Evolutionary conservation across 2,888 invertebrate genomes (phyloP), one percentile per base, ranked within the genome.

Genomic region (Parnassius orleans): DNA sequence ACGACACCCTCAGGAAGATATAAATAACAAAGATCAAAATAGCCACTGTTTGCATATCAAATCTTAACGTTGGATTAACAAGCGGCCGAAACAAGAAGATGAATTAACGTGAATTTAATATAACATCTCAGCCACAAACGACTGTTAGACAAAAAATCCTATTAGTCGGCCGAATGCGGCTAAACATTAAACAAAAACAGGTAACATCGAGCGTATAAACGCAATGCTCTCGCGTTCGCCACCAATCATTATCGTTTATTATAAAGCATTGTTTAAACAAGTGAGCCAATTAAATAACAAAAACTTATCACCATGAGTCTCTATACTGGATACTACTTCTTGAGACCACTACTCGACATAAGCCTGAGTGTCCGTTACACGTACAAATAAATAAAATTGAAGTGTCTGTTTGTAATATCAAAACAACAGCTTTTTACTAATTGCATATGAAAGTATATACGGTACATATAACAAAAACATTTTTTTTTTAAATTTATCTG

Each of bases 161-260:
- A 88, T 88, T 89, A 89, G 79, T 58, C 81, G 79, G 72, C 72
- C 76, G 81, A 83, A 74, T 74, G 83, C 81, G 68, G 73, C 77
- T 80, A 79, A 85, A 83, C 78, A 81, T 81, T 79, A 81, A 72
- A 87, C 80, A 86, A 84, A 84, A 84, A 81, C 72, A 65, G 67
- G 75, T 75, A 74, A 79, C 76, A 78, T 73, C 75, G 75, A 59
- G 15, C 56, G 63, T 47, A 74, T 75, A 76, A 77, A 79, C 78
- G 41, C 41, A 41, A 42, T 51, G 54, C 63, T 50, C 57, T 50
- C 80, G 80, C 79, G 77, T 81, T 73, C 72, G 79, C 83, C 85
- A 86, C 83, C 83, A 83, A 86, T 89, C 86, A 88, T 87, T 87
- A 88, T 76, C 78, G 82, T 77, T 80, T 79, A 83, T 84, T 83